Base-by-base conservation (phyloP, 2,797 vertebrate species). In the Cyclura pinguis region DNA sequence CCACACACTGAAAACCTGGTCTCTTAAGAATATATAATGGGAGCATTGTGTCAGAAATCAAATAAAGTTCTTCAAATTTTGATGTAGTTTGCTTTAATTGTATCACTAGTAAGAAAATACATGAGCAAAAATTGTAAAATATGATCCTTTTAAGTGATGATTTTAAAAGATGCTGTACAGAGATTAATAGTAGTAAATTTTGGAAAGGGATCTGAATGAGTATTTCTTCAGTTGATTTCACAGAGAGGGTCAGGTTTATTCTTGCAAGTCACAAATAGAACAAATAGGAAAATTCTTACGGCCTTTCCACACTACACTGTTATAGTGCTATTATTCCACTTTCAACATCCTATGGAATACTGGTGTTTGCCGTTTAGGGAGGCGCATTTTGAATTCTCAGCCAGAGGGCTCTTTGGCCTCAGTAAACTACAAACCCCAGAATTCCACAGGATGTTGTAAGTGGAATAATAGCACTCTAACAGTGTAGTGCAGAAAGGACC, bases 161-260 rank as follows among this genome's bases (percentile, higher is more conserved):
- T 35, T n/a, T 52, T 35, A 32, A 73, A 72, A 73, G 67, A 7
- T 55, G 10, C 12, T 74, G 52, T 57, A 35, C 16, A 38, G 52
- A 27, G 3, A 35, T 20, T 29, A 38, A 16, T 22, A 73, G 88
- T 87, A 93, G 93, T 94, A 93, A 92, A 95, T 91, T 94, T 0
- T 94, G 89, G 90, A 91, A 93, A 80, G 84, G 67, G 80, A 81
- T 92, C 84, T 92, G 74, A 90, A 62, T 91, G 92, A 29, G 86
- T 89, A 62, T 62, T 55, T 59, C 86, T 22, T 35, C 13, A 42
- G 73, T 47, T 12, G 85, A 72, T 92, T 35, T 59, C 22, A 76
- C 47, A 89, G 86, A 91, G 88, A 85, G 92, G 57, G 89, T 83
- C 80, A 88, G 74, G 76, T 91, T 72, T 84, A 91, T 81, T 80